Evolutionary conservation across 2,113 vertebrate genomes (phyloP).

Genomic region (Thamnaconus septentrionalis): DNA sequence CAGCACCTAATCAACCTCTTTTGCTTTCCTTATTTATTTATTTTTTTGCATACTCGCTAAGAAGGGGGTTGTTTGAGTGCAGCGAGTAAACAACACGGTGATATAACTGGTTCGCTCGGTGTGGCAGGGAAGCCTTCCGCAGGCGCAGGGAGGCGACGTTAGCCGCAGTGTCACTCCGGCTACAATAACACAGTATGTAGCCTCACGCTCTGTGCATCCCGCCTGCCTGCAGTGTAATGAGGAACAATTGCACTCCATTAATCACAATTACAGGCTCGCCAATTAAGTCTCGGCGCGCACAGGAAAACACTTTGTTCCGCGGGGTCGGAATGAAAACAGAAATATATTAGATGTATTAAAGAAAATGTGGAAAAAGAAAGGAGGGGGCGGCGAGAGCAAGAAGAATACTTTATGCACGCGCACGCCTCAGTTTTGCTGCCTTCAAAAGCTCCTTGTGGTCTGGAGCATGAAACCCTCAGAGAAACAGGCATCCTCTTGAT

Average conservation of each 20-base stretch:
- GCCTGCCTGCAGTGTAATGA: constrained; percentile 11
- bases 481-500: constrained; percentile 41
- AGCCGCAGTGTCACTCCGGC: constrained; percentile 13
- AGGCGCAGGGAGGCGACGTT: constrained; percentile 16
- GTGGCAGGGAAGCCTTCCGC: constrained; percentile 15
- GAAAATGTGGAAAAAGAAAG: neutral
- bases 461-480: constrained; percentile 37
- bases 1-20: too few relatives aligned
- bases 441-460: constrained; percentile 33
- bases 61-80: constrained; percentile 17
- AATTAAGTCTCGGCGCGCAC: constrained; percentile 10
- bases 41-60: too few relatives aligned
- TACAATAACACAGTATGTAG: constrained; percentile 15
- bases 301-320: constrained; percentile 15
- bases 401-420: constrained; percentile 6
- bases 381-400: constrained; percentile 4
- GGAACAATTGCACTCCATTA: constrained; percentile 14
- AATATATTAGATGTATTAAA: too few relatives aligned
- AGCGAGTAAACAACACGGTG: constrained; percentile 17
- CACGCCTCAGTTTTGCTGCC: constrained; percentile 23
- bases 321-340: constrained; percentile 7
- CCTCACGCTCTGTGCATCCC: constrained; percentile 23
- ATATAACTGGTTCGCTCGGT: constrained; percentile 23
- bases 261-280: constrained; percentile 14
- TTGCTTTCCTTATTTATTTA: too few relatives aligned